Evolutionary conservation across 2,113 vertebrate species (phyloP).

Genomic region (Corythornis madagascariensis): DNA sequence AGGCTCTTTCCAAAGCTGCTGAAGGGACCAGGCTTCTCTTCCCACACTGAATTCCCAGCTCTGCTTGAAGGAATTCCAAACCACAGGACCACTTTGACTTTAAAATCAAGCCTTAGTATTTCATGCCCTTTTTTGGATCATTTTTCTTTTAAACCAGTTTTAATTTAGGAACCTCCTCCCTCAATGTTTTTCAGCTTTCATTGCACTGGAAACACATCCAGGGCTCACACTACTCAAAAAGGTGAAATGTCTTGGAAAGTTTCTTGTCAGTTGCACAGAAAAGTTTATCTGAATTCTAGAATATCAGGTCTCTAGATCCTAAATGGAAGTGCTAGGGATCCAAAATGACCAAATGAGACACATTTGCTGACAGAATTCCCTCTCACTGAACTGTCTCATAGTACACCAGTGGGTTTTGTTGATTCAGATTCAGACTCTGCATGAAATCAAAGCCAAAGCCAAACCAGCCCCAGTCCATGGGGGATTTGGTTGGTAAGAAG

Average conservation of each 20-base stretch:
- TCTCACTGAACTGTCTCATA: not conserved
- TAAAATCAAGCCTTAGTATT: not conserved
- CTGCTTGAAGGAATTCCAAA: not conserved
- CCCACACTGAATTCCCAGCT: not conserved
- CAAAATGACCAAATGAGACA: not conserved
- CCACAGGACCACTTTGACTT: not conserved
- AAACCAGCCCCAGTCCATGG: not conserved
- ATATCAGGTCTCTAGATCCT: not conserved
- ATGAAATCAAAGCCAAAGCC: not conserved
- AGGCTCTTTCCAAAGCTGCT: not conserved
- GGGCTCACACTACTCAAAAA: not conserved
- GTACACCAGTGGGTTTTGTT: not conserved
- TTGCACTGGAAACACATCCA: not conserved
- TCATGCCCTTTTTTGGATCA: not conserved
- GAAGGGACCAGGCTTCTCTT: not conserved
- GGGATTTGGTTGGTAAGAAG: accelerated
- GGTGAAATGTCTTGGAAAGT: not conserved
- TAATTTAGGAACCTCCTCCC: not conserved
- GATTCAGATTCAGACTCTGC: not conserved
- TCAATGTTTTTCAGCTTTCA: not conserved
- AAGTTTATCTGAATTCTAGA: not conserved
- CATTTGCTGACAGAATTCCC: not conserved
- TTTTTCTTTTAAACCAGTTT: not conserved
- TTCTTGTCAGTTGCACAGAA: not conserved
- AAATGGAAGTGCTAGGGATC: not conserved